A percentile compares a stretch with the other conserved stretches of the same genome.
These are phyloP conservation scores for Chromobotia macracanthus DNA, from an alignment of 2,797 vertebrate species.

Conservation along the genomic window DNA sequence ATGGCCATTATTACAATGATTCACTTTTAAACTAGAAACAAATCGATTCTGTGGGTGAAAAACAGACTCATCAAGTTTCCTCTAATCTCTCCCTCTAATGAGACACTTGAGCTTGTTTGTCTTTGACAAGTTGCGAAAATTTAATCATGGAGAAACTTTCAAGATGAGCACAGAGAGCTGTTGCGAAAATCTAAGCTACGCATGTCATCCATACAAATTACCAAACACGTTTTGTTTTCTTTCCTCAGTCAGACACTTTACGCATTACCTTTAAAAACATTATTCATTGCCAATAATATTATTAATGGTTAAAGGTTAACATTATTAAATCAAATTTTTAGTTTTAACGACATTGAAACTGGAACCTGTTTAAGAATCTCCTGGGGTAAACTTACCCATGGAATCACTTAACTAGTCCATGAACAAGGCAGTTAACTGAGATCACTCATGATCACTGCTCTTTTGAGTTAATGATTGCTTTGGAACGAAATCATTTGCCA, in stretches of 20 bases:
- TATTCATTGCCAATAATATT: too few species aligned
- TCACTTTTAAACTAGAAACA: neutral
- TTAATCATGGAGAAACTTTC: neutral
- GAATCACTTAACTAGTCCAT: neutral
- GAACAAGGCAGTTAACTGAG: conserved; percentile 6
- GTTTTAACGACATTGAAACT: neutral
- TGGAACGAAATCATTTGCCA: conserved; percentile 22
- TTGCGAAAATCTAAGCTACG: neutral
- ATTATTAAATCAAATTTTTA: too few species aligned
- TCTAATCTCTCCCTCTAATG: neutral
- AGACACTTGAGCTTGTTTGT: conserved; percentile 2
- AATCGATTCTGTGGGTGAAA: neutral
- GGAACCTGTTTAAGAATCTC: neutral
- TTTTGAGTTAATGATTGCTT: conserved; percentile 24
- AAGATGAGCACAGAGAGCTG: neutral
- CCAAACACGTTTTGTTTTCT: neutral
- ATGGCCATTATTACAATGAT: neutral
- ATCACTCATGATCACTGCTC: conserved; percentile 5
- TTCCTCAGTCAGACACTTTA: neutral
- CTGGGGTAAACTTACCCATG: too few species aligned
- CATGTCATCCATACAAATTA: neutral
- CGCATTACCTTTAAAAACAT: too few species aligned
- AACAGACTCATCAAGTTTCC: neutral
- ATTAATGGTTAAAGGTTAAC: too few species aligned
- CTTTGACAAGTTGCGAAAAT: neutral